Base-by-base conservation (phyloP, 2,113 vertebrate genomes). In the Empidonax traillii region DNA sequence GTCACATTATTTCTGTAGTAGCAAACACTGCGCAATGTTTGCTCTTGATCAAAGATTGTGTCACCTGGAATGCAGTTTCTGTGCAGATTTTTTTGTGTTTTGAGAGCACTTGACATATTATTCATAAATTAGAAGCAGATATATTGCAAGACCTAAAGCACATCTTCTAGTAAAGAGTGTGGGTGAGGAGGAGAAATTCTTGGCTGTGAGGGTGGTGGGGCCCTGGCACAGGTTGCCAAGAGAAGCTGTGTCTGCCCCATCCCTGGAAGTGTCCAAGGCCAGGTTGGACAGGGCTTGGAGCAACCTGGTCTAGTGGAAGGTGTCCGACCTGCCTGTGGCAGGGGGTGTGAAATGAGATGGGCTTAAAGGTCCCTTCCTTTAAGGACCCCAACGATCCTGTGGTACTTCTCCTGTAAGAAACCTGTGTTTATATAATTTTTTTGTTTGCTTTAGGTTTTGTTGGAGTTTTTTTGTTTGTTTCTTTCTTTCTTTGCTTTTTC, bases 371-470 rank as follows among this genome's bases (percentile, higher is more conserved):
- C 30, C 24, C 23, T 41, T 3, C 71, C 47, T 35, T 35, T 35
- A 35, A 35, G 35, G n/a, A 12, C 20, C 14, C 16, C 10, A 4
- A 4, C 3, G 20, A 3, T 2, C 0, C 22, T 19, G 44, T 6
- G 30, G 12, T 7, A 35, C 22, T 47, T 31, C 10, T 35, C 39
- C 61, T 12, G 4, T 3, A 3, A 41, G 33, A 19, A 30, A 37
- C 37, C 4, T 3, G 15, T 35, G 31, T 15, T 62, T 53, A 1
- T 2, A 0, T 0, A 12, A 3, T 14, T 21, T 0, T 18, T 23
- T 10, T 23, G 37, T 6, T 77, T 46, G 33, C 12, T 35, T 65
- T 44, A 1, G 6, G 10, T 3, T 43, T 43, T 37, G 25, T 22
- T 39, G 21, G 35, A 3, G 2, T 37, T 18, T 51, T 47, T 47